Evolutionary conservation across 2,113 vertebrate species (phyloP).

Genomic region (Ia io): DNA sequence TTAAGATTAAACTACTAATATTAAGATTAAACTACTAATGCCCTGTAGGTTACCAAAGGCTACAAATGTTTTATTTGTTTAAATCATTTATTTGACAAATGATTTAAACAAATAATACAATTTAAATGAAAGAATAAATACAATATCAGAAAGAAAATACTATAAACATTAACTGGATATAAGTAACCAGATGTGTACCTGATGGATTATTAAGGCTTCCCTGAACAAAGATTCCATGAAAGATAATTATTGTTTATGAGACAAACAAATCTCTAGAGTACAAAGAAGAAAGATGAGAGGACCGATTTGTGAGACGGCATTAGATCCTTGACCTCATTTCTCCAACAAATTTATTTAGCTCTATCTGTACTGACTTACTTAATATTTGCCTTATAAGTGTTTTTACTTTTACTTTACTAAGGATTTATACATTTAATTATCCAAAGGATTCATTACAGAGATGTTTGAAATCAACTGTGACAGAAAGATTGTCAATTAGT

Average conservation of each 20-base stretch:
- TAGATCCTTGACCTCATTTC: not conserved
- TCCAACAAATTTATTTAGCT: not conserved
- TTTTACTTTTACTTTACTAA: conserved; percentile 61
- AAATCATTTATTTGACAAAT: too few species aligned
- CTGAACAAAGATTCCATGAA: not conserved
- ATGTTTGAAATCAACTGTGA: conserved; percentile 72
- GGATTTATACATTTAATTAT: conserved; percentile 66
- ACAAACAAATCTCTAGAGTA: not conserved
- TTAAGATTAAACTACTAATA: not conserved
- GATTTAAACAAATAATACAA: not conserved
- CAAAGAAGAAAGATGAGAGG: not conserved
- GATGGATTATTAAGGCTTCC: not conserved
- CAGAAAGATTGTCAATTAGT: conserved; percentile 71
- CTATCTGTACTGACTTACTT: not conserved
- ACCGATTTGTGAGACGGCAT: not conserved
- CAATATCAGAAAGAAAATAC: not conserved
- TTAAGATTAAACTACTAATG: not conserved
- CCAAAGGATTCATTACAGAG: conserved; percentile 67
- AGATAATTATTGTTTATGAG: not conserved
- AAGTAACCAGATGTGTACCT: not conserved
- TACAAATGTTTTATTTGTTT: not conserved
- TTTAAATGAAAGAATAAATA: not conserved
- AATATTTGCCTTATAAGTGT: conserved; percentile 40
- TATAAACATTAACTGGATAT: not conserved
- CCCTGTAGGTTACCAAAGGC: not conserved